phyloP scores from a whole-genome alignment of 2,797 vertebrate species.

The Acanthornis magna region DNA sequence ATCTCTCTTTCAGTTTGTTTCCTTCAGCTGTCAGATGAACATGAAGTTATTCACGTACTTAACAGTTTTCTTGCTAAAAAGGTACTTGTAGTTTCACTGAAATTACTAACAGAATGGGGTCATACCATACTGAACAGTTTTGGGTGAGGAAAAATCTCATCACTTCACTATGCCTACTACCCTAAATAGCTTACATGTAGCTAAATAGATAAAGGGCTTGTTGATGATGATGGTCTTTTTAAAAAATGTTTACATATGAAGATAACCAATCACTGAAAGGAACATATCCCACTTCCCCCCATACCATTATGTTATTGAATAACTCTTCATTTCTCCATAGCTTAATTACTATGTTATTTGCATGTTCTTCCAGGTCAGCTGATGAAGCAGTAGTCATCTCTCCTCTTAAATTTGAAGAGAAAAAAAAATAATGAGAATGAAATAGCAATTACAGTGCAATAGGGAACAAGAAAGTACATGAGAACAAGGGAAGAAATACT shows the following conservation, averaged over 20 bases:
- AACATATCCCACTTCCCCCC: not conserved
- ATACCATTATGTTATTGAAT: not conserved
- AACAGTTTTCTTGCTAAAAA: not conserved
- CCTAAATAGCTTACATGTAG: not conserved
- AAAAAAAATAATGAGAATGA: not conserved
- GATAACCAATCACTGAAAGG: not conserved
- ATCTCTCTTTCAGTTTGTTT: not conserved
- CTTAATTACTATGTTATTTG: not conserved
- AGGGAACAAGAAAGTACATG: not conserved
- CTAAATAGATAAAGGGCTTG: not conserved
- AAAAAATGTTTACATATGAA: not conserved
- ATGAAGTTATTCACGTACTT: not conserved
- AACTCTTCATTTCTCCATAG: not conserved
- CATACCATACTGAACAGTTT: not conserved
- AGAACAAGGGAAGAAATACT: not conserved
- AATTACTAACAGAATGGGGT: not conserved
- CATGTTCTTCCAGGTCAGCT: not conserved
- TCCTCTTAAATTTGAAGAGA: not conserved
- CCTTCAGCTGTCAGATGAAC: not conserved
- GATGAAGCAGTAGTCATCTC: not conserved
- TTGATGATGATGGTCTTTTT: not conserved
- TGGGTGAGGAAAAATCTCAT: not conserved
- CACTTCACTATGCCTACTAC: not conserved
- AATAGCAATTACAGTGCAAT: not conserved
- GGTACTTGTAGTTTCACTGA: not conserved